phyloP scores from a whole-genome alignment of 2,888 invertebrate genomes.

The Leptothorax acervorum region DNA sequence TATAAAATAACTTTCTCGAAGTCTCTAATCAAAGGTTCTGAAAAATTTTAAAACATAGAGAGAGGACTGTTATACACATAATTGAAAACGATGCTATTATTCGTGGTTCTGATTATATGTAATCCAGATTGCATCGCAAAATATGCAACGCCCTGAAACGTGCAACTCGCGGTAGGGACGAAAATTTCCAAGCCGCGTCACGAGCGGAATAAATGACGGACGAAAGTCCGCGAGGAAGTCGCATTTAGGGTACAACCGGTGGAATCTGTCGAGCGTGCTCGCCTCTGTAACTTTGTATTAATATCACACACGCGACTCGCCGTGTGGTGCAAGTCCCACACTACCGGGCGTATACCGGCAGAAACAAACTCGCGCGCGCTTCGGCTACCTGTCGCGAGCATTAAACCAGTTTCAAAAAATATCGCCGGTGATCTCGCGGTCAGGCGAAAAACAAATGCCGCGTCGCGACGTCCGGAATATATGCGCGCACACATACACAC shows the following conservation, averaged over 20 bases:
- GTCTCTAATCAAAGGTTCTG: neutral
- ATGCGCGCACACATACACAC: neutral
- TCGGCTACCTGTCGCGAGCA: slow-evolving; percentile 46
- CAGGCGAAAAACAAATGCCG: slow-evolving; percentile 46
- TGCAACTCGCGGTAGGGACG: neutral
- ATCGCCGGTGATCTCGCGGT: slow-evolving; percentile 31
- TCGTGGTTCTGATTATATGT: neutral
- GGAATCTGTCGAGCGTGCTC: neutral
- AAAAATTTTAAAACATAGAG: neutral
- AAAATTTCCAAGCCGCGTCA: neutral
- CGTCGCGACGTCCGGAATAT: slow-evolving; percentile 20
- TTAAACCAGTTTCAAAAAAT: slow-evolving; percentile 55
- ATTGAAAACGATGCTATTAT: neutral
- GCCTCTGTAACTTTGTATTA: slow-evolving; percentile 42
- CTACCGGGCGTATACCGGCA: neutral
- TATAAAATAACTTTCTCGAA: neutral
- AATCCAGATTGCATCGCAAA: neutral
- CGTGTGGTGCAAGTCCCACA: slow-evolving; percentile 1
- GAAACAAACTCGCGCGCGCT: slow-evolving; percentile 18
- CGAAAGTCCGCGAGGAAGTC: slow-evolving; percentile 9
- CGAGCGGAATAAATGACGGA: slow-evolving; percentile 27
- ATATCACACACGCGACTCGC: slow-evolving; percentile 45
- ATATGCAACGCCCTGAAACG: neutral
- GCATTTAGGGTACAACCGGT: neutral
- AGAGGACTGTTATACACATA: neutral